These are phyloP conservation scores for Sitta europaea DNA, from an alignment of 2,113 vertebrate species.

Conservation along the genomic window DNA sequence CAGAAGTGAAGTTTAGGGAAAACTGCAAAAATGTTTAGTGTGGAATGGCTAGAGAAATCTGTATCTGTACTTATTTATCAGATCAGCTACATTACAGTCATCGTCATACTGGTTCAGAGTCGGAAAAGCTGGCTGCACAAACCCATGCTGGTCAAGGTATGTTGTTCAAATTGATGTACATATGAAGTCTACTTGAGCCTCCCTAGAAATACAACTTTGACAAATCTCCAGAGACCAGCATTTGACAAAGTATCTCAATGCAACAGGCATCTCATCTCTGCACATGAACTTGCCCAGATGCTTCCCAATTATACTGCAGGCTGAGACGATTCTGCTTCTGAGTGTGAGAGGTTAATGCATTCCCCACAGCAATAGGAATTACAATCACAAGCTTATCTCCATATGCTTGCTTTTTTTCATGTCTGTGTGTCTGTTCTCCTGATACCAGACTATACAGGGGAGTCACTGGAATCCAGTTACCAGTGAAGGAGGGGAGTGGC, in stretches of 20 bases:
- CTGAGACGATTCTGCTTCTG: not conserved
- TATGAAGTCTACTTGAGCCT: not conserved
- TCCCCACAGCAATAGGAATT: not conserved
- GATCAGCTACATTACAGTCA: not conserved
- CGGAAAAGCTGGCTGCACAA: not conserved
- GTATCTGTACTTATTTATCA: not conserved
- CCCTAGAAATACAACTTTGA: not conserved
- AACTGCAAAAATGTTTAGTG: not conserved
- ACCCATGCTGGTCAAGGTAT: not conserved
- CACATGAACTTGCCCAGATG: not conserved
- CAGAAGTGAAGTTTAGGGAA: not conserved
- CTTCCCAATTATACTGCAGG: not conserved
- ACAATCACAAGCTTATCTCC: not conserved
- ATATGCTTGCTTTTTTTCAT: not conserved
- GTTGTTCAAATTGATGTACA: rapidly evolving
- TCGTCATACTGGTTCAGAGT: not conserved
- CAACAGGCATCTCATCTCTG: not conserved
- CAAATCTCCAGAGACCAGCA: not conserved
- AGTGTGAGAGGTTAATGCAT: not conserved
- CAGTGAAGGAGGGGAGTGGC: not conserved
- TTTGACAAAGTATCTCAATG: not conserved
- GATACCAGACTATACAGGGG: not conserved
- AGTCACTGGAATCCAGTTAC: not conserved
- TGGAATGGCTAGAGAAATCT: not conserved
- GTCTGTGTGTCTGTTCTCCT: not conserved